A percentile compares a stretch with the other conserved stretches of the same genome.
phyloP scores from a whole-genome alignment of 2,888 invertebrate genomes.

The Pammene aurita region DNA sequence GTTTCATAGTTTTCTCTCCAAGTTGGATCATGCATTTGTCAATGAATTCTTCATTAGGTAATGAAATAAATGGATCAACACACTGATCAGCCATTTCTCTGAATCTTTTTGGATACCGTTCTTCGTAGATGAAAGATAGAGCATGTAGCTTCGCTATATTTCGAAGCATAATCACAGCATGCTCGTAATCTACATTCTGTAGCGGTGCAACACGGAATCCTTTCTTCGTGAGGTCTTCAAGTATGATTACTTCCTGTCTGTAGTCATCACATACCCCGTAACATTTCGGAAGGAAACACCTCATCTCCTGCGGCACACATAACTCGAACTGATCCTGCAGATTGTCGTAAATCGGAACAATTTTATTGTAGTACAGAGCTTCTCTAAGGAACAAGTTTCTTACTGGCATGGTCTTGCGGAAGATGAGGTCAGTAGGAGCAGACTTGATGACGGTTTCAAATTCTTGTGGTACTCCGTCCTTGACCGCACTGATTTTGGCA shows the following conservation, averaged over 20 bases:
- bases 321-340: conserved; percentile 37
- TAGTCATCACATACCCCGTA: conserved; percentile 23
- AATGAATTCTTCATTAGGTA: conserved; percentile 7
- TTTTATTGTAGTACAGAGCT: conserved; percentile 34
- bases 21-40: background rate
- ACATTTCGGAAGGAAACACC: conserved; percentile 32
- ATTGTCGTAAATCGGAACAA: conserved; percentile 36
- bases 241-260: conserved; percentile 31
- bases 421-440: conserved; percentile 6
- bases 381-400: conserved; percentile 28
- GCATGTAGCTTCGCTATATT: conserved; percentile 33
- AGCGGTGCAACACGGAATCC: conserved; percentile 18
- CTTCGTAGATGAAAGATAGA: conserved; percentile 35
- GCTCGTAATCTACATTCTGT: conserved; percentile 26
- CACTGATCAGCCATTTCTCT: conserved; percentile 28
- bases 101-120: conserved; percentile 37
- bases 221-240: conserved; percentile 35
- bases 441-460: conserved; percentile 26
- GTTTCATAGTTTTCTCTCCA: conserved; percentile 22
- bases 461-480: conserved; percentile 16
- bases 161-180: conserved; percentile 26
- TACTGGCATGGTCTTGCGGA: conserved; percentile 28
- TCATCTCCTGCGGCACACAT: conserved; percentile 40
- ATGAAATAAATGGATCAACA: background rate
- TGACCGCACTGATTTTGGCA: conserved; percentile 27